Evolutionary conservation across 2,113 vertebrate species (phyloP), one percentile per base, ranked within the genome.

Genomic region (Callocephalon fimbriatum): DNA sequence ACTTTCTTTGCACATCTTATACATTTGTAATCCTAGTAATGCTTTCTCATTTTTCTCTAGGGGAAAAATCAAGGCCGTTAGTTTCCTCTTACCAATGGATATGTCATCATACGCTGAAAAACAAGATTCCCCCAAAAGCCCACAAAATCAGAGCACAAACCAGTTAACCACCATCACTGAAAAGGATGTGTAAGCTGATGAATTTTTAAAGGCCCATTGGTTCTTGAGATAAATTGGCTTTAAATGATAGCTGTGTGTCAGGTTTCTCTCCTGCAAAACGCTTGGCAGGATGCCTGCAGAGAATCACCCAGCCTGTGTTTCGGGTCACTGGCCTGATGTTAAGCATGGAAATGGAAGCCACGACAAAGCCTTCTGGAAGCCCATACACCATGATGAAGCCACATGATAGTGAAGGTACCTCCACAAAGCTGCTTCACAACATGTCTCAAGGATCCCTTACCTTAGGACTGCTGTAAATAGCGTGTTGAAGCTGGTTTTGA

Each of bases 1-100:
- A 13, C 7, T 63, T 65, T 65, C 73, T 68, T 77, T 35, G 31
- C 23, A 15, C 2, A 0, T 31, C 59, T 85, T 79, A 37, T 79
- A 27, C 9, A 4, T 88, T 66, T 61, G 16, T 32, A 70, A 87
- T 59, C 23, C 53, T 80, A 32, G 44, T n/a, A 53, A 91, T 8
- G 44, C 61, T 73, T 50, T 91, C 48, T 96, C 54, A 3, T 97
- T 95, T 90, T 87, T 96, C 96, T 88, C 61, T 80, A 99, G 99
- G 96, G 93, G 98, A 86, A 99, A 99, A 96, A 98, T 99, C 85
- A 99, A 99, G 97, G 99, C 99, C 0, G 99, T 99, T 76, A 99
- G 98, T 23, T 99, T 99, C 96, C 98, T 99, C 77, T 98, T 99
- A 85, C 99, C 99, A 3, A 95, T 97, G 97, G 98, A 99, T 44